Evolutionary conservation across 1,140 invertebrate genomes (phyloP).

Genomic region (Bradysia coprophila): DNA sequence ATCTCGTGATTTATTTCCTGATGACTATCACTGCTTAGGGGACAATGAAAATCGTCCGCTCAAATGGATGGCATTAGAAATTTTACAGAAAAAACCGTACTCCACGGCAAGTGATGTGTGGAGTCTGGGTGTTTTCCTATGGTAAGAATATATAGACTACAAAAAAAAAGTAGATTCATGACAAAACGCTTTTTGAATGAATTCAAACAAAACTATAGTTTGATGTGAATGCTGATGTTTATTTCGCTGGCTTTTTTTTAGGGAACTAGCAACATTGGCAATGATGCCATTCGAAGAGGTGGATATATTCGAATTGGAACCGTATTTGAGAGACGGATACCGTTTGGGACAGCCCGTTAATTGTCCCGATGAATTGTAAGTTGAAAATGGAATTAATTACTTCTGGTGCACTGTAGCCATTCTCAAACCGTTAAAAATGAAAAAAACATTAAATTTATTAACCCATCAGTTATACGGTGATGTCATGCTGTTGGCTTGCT

Average conservation of each 20-base stretch:
- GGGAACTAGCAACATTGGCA: slow-evolving; percentile 81
- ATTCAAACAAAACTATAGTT: no score
- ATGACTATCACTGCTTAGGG: slow-evolving; percentile 86
- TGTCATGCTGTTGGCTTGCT: slow-evolving; percentile 87
- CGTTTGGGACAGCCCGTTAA: slow-evolving; percentile 84
- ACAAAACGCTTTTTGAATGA: no score
- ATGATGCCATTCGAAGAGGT: slow-evolving; percentile 66
- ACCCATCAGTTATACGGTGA: slow-evolving; percentile 66
- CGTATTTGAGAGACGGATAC: slow-evolving; percentile 77
- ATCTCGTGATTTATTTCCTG: slow-evolving; percentile 80
- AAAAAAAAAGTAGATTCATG: no score
- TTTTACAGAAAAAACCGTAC: slow-evolving; percentile 65
- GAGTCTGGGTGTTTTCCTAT: slow-evolving; percentile 85
- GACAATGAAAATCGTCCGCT: slow-evolving; percentile 91
- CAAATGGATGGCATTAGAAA: slow-evolving; percentile 88
- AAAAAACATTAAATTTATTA: not conserved
- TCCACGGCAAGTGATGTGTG: slow-evolving; percentile 74
- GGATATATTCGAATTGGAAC: slow-evolving; percentile 50
- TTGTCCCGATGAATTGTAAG: slow-evolving; percentile 90
- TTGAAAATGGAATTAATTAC: slow-evolving; percentile 10
- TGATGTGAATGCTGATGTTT: no score
- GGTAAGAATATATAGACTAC: no score
- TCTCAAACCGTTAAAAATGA: not conserved
- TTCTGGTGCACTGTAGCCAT: slow-evolving; percentile 1
- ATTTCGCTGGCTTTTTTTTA: no score